Conservation (phyloP, 2,797 vertebrate species). For the Bradypodion ventrale region DNA sequence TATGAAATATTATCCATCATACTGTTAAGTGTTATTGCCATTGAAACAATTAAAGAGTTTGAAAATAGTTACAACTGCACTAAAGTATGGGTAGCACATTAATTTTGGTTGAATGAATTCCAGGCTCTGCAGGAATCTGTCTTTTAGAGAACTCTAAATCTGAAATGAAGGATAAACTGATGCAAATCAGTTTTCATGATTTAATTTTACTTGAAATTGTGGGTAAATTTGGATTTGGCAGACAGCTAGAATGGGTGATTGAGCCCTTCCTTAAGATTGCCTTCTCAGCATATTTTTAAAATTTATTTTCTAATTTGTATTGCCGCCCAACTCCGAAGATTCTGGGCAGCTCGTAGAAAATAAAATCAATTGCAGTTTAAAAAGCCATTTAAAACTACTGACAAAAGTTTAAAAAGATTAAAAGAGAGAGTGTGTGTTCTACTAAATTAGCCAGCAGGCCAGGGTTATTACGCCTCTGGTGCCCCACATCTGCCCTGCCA, state of each 20-base stretch:
- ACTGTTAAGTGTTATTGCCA: background rate
- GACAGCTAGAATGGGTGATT: background rate
- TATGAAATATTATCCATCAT: background rate
- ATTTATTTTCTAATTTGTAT: no score
- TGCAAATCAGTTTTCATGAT: background rate
- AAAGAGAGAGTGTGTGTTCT: no score
- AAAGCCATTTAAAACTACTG: no score
- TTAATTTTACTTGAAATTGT: background rate
- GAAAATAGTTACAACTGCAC: background rate
- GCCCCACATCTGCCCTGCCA: no score
- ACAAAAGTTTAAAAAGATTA: no score
- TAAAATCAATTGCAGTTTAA: no score
- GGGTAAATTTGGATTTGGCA: background rate
- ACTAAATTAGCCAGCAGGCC: no score
- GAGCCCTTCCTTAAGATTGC: background rate
- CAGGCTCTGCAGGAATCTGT: background rate
- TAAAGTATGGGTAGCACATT: background rate
- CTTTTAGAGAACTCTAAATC: background rate
- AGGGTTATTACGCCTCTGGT: no score
- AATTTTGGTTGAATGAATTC: background rate
- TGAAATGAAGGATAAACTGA: background rate
- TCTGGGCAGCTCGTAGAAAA: no score
- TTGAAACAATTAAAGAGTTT: background rate
- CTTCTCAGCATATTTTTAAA: no score
- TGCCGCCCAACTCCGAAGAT: no score